Base-by-base conservation (phyloP, 2,888 invertebrate species). In the Yponomeuta evonymella region DNA sequence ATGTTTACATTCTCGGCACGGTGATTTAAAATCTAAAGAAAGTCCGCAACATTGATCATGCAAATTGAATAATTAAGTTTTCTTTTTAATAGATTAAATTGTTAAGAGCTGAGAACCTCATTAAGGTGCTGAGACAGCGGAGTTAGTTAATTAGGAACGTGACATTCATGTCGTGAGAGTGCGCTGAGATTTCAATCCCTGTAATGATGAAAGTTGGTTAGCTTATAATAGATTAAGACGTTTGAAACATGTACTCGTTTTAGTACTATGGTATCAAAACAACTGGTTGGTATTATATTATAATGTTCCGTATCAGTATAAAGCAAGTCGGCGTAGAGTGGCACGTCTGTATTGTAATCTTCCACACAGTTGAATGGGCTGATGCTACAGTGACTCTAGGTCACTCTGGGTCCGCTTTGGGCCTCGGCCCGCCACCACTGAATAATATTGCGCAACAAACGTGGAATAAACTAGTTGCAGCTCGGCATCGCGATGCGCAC, bases 381-480 rank as follows among this genome's bases (percentile, higher is more conserved):
- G 51, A 58, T 58, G 51, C 51, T 15, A 58, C 51, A 58, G 51
- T 15, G 12, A 3, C 51, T 58, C 9, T 8, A 43, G 43, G 8
- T 4, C 43, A 6, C 43, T 43, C 43, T 58, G 15, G 51, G 51
- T 15, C 15, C 51, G 51, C 51, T 58, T 12, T 58, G 51, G 51
- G 51, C 51, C 51, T 10, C 10, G 51, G 11, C 51, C 15, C 51
- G 51, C 51, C 51, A 15, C 51, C 15, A 58, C 51, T 58, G 51
- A 58, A 58, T 58, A 58, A 58, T 58, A 58, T 58, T 12, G 51
- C 51, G 12, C 3, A 58, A 58, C 51, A 58, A 58, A 58, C 51
- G 51, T 58, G 51, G 51, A 58, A 58, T 58, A 58, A 58, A 58
- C 51, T 58, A 58, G 51, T 58, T 58, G 51, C 51, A 58, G 51